These are phyloP conservation scores for Coboldia fuscipes DNA, from an alignment of 1,140 invertebrate genomes.

Conservation along the genomic window DNA sequence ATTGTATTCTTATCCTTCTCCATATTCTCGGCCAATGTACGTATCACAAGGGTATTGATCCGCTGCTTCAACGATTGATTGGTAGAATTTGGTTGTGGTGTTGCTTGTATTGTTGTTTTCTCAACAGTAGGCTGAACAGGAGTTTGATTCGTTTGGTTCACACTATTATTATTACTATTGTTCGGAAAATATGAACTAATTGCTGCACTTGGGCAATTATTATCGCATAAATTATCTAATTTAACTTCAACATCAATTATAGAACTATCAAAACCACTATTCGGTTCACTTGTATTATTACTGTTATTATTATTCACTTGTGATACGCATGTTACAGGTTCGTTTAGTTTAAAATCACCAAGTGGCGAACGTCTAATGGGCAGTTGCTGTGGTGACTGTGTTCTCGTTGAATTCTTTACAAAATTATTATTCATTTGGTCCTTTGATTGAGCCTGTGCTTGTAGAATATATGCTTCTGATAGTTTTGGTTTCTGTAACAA, in stretches of 20 bases:
- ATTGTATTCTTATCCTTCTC: slow-evolving; percentile 44
- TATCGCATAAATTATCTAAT: slow-evolving; percentile 19
- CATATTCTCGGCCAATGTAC: slow-evolving; percentile 75
- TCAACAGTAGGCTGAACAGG: too few species aligned
- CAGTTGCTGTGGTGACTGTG: slow-evolving; percentile 11
- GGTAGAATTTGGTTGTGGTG: slow-evolving; percentile 22
- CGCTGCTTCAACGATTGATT: slow-evolving; percentile 63
- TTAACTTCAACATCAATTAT: slow-evolving; percentile 15
- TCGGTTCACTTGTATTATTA: slow-evolving; percentile 12
- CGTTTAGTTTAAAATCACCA: slow-evolving; percentile 18
- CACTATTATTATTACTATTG: too few species aligned
- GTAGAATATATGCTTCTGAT: slow-evolving; percentile 26
- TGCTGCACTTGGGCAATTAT: slow-evolving; percentile 16
- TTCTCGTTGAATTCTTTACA: slow-evolving; percentile 6
- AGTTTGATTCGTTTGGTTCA: too few species aligned
- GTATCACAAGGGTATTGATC: slow-evolving; percentile 69
- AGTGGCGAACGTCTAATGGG: too few species aligned
- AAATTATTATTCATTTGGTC: slow-evolving; percentile 17
- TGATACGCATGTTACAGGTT: slow-evolving; percentile 14
- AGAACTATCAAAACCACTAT: slow-evolving; percentile 19
- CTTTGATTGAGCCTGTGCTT: slow-evolving; percentile 17
- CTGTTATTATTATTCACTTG: slow-evolving; percentile 6
- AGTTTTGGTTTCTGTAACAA: slow-evolving; percentile 48
- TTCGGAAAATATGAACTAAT: slow-evolving; percentile 9
- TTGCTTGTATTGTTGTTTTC: too few species aligned